Percentiles rank a stretch among this genome's conserved stretches.
Conservation (phyloP, 1,140 invertebrate species). For the fruit fly (Drosophila melanogaster) region DNA sequence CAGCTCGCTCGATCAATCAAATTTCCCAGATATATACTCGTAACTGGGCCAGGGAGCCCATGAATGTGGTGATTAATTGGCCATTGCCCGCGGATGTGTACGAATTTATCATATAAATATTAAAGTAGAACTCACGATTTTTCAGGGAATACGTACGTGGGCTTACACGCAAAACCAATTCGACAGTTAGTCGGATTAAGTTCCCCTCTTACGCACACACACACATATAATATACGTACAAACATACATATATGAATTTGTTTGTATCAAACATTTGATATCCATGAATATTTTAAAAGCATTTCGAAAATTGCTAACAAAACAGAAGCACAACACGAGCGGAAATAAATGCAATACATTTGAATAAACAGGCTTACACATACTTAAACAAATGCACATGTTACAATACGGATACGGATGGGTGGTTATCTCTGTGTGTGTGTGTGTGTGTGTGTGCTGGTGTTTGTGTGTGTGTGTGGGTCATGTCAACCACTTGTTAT, state of each 20-base stretch:
- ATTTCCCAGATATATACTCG: slow-evolving; percentile 19
- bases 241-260: slow-evolving; percentile 5
- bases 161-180: slow-evolving; percentile 17
- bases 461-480: slow-evolving; percentile 15
- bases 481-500: slow-evolving; percentile 78
- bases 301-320: slow-evolving; percentile 64
- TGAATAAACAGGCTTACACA: slow-evolving; percentile 80
- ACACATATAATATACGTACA: no score
- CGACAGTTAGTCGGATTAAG: slow-evolving; percentile 47
- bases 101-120: slow-evolving; percentile 48
- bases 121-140: slow-evolving; percentile 29
- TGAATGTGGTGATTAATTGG: slow-evolving; percentile 73
- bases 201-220: not conserved
- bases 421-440: slow-evolving; percentile 1
- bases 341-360: slow-evolving; percentile 78
- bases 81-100: slow-evolving; percentile 41
- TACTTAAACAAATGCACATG: slow-evolving; percentile 71
- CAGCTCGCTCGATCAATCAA: slow-evolving; percentile 64
- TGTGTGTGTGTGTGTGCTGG: slow-evolving; percentile 2
- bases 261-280: slow-evolving; percentile 43
- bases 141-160: slow-evolving; percentile 7
- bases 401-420: slow-evolving; percentile 24
- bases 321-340: slow-evolving; percentile 41
- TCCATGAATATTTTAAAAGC: slow-evolving; percentile 76
- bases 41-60: slow-evolving; percentile 51